Percentiles rank a stretch among this genome's conserved stretches.
phyloP scores from a whole-genome alignment of 2,888 invertebrate genomes.

The Euzetes globulus region DNA sequence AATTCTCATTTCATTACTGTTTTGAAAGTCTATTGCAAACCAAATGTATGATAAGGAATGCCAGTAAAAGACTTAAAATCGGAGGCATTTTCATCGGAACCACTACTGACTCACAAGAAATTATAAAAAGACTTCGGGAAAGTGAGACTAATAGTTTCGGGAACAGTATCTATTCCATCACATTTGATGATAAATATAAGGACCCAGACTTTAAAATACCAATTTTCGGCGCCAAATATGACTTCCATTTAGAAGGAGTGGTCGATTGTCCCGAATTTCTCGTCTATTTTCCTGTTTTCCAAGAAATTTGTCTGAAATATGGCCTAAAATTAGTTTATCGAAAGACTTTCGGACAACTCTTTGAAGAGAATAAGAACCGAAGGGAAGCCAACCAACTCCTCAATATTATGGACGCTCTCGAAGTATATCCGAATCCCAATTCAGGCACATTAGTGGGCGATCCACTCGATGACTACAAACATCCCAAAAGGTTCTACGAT shows the following conservation, averaged over 20 bases:
- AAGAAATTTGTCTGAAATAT: slow-evolving; percentile 53
- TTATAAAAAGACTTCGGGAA: slow-evolving; percentile 54
- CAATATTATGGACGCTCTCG: slow-evolving; percentile 68
- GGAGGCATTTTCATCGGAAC: slow-evolving; percentile 96
- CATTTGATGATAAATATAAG: slow-evolving; percentile 45
- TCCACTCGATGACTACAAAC: slow-evolving; percentile 59
- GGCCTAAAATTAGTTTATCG: slow-evolving; percentile 51
- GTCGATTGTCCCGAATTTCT: slow-evolving; percentile 98
- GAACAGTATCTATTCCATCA: slow-evolving; percentile 52
- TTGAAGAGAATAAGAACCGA: slow-evolving; percentile 53
- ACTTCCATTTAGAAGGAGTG: slow-evolving; percentile 89
- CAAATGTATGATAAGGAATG: slow-evolving; percentile 83
- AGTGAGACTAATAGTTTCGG: slow-evolving; percentile 45
- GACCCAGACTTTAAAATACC: slow-evolving; percentile 51
- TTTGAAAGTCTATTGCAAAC: slow-evolving; percentile 84
- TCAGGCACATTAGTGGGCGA: slow-evolving; percentile 52
- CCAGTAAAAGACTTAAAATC: slow-evolving; percentile 73
- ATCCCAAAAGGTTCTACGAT: slow-evolving; percentile 55
- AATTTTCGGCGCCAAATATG: slow-evolving; percentile 89
- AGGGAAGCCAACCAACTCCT: slow-evolving; percentile 52
- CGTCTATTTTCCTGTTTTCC: slow-evolving; percentile 79
- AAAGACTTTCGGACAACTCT: slow-evolving; percentile 67
- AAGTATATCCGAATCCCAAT: slow-evolving; percentile 62
- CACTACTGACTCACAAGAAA: slow-evolving; percentile 84
- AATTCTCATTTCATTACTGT: slow-evolving; percentile 96